phyloP scores from a whole-genome alignment of 1,140 invertebrate species.

The Bombus impatiens region DNA sequence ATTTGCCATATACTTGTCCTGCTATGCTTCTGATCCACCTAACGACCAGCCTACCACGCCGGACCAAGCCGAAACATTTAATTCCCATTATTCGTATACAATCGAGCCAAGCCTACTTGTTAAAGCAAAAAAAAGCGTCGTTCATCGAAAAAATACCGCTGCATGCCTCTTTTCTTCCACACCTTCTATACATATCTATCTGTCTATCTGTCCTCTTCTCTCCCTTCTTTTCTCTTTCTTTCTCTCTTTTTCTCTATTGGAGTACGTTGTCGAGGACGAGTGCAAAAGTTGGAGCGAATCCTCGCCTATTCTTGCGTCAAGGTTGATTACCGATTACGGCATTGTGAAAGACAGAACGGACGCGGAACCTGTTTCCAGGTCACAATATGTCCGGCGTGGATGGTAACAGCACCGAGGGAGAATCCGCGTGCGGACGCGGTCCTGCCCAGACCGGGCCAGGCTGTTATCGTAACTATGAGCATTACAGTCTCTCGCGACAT shows the following conservation, averaged over 20 bases:
- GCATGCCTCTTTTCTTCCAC: conserved; percentile 1
- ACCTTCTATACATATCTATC: background rate
- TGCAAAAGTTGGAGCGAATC: background rate
- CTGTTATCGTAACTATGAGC: conserved; percentile 93
- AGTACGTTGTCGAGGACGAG: conserved; percentile 4
- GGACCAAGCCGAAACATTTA: conserved; percentile 28
- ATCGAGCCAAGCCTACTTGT: background rate
- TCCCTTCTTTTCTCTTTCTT: background rate
- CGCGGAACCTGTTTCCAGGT: conserved; percentile 82
- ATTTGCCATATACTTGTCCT: background rate
- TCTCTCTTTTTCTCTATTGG: background rate
- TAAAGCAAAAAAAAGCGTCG: background rate
- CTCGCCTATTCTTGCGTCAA: conserved; percentile 41
- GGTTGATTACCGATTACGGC: background rate
- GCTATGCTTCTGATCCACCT: conserved; percentile 3
- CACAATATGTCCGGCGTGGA: conserved; percentile 95
- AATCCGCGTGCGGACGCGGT: conserved; percentile 86
- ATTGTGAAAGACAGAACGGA: conserved; percentile 28
- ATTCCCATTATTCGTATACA: conserved; percentile 7
- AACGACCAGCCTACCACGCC: conserved; percentile 50
- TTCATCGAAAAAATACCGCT: conserved; percentile 11
- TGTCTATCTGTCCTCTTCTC: background rate
- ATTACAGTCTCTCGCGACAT: conserved; percentile 84
- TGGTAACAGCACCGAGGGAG: conserved; percentile 92
- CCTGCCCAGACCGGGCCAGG: conserved; percentile 89